A percentile compares a stretch with the other conserved stretches of the same genome.
Conservation (phyloP, 2,888 invertebrate species). For the Stegana nigrithorax region DNA sequence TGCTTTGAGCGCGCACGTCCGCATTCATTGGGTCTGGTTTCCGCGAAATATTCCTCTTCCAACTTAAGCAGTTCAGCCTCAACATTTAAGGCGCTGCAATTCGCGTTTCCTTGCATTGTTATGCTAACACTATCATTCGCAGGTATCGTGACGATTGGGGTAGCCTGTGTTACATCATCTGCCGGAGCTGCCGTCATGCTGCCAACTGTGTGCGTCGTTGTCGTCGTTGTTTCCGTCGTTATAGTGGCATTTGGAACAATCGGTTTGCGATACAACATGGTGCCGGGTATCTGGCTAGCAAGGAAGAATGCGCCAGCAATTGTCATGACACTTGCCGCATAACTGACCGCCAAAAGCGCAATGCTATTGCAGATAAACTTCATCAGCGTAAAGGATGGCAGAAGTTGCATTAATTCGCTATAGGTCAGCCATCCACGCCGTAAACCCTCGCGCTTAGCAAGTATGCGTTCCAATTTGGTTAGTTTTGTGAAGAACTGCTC, state of each 20-base stretch:
- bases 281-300: constrained; percentile 71
- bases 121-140: not conserved
- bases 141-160: constrained; percentile 14
- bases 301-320: constrained; percentile 69
- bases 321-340: constrained; percentile 67
- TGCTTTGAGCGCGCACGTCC: constrained; percentile 34
- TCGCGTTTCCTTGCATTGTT: constrained; percentile 30
- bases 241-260: constrained; percentile 20
- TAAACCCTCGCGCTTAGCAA: constrained; percentile 80
- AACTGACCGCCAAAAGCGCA: constrained; percentile 65
- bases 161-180: constrained; percentile 31
- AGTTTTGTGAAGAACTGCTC: constrained; percentile 81
- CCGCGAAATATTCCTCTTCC: constrained; percentile 56
- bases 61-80: constrained; percentile 61
- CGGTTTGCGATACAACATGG: constrained; percentile 59
- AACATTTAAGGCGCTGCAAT: constrained; percentile 52
- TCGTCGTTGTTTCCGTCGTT: constrained; percentile 14
- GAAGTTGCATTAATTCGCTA: constrained; percentile 75
- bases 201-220: constrained; percentile 21
- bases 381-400: constrained; percentile 64
- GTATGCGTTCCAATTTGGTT: constrained; percentile 75
- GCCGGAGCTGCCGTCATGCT: constrained; percentile 9
- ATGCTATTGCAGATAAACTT: constrained; percentile 64
- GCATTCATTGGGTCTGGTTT: constrained; percentile 50
- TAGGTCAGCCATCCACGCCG: constrained; percentile 87